Evolutionary conservation across 2,888 invertebrate species (phyloP), one percentile per base, ranked within the genome.

Genomic region (Troides helena): DNA sequence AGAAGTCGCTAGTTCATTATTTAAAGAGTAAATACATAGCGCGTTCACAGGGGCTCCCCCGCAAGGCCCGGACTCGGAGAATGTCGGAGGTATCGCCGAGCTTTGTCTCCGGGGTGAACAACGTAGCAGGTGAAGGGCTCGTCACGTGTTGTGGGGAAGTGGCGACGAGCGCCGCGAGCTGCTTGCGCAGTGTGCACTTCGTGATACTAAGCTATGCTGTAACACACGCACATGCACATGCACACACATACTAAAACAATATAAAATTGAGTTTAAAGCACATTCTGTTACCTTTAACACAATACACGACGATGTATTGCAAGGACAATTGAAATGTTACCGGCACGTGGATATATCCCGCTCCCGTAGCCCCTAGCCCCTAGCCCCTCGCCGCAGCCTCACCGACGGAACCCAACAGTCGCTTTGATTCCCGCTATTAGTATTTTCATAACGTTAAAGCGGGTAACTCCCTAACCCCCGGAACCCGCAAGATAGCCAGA

Each of bases 401-500:
- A 17, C 4, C 46, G 58, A 62, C 62, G 57, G 61, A 46, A 36
- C 46, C 46, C 57, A 62, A 65, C 61, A 43, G 57, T 57, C 56
- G 36, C 25, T 62, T 61, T 60, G 62, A 70, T 67, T 30, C 18
- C 46, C 46, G 62, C 62, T 62, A 70, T 66, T 66, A 70, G 58
- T 62, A 70, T 67, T 70, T 59, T 43, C 62, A 23, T 59, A 36
- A 57, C 59, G 25, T 59, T 50, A 53, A 30, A 53, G 18, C 63
- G 60, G 53, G 57, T 25, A 58, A 62, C 62, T 39, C 39, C 7
- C 10, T 39, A 10, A 39, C 39, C 1, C 1, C 62, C 25, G 43
- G 46, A 36, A 66, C 43, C 58, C 65, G 7, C 62, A 39, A 53
- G 72, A 71, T 74, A 72, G 73, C 67, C 68, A 64, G 65, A 72